These are phyloP conservation scores for Pyxicephalus adspersus DNA, from an alignment of 2,113 vertebrate species.

Conservation along the genomic window DNA sequence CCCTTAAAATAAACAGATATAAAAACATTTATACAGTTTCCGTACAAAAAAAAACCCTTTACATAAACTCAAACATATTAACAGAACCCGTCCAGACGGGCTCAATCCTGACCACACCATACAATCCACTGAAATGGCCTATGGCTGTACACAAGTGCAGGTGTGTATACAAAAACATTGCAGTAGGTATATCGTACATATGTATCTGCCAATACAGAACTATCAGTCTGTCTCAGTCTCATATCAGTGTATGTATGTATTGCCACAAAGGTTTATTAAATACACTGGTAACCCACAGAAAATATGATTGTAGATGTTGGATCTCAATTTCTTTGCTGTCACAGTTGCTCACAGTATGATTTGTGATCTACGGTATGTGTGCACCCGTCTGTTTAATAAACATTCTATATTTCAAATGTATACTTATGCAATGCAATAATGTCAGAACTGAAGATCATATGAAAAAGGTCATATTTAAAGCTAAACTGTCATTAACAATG, in stretches of 20 bases:
- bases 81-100: slow-evolving; percentile 43
- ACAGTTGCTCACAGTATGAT: no score
- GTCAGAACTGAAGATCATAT: no score
- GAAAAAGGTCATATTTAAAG: no score
- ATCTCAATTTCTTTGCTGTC: no score
- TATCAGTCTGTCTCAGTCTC: neutral
- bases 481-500: no score
- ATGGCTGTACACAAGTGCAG: slow-evolving; percentile 7
- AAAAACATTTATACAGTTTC: slow-evolving; percentile 46
- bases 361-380: no score
- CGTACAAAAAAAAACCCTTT: slow-evolving; percentile 47
- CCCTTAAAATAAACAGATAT: slow-evolving; percentile 50
- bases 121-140: neutral
- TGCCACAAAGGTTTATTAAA: neutral
- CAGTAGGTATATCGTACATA: slow-evolving; percentile 1
- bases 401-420: no score
- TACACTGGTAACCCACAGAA: neutral
- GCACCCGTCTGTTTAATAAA: no score
- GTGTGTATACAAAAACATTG: slow-evolving; percentile 2
- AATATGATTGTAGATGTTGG: no score
- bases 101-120: slow-evolving; percentile 7
- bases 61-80: slow-evolving; percentile 13
- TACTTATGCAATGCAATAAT: no score
- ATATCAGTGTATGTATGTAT: neutral
- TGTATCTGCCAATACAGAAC: slow-evolving; percentile 5